A percentile compares a stretch with the other conserved stretches of the same genome.
These are phyloP conservation scores for Plecturocebus donacophilus DNA, from an alignment of 2,113 vertebrate species.

Conservation along the genomic window DNA sequence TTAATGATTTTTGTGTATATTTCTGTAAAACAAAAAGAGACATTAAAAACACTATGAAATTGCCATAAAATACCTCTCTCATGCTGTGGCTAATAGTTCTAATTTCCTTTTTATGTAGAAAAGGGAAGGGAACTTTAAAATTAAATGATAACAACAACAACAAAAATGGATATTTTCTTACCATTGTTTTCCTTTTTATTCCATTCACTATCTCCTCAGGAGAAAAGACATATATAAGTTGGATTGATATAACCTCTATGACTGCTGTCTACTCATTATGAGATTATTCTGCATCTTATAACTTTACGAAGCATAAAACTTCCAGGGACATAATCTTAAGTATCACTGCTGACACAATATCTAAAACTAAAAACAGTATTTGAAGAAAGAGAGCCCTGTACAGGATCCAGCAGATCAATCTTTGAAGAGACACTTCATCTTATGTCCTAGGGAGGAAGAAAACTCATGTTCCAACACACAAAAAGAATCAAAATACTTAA, in stretches of 20 bases:
- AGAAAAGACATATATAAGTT: neutral
- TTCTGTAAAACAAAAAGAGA: neutral
- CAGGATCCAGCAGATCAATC: conserved; percentile 54
- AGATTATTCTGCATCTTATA: conserved; percentile 56
- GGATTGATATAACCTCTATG: neutral
- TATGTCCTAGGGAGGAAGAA: conserved; percentile 72
- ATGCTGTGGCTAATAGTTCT: neutral
- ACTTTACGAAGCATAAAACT: conserved; percentile 66
- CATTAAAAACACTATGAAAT: neutral
- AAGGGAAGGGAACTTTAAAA: neutral
- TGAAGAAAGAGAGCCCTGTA: conserved; percentile 41
- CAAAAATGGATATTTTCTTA: neutral
- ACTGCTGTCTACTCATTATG: neutral
- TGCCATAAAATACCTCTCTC: neutral
- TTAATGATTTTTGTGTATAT: neutral
- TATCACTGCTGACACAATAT: conserved; percentile 67
- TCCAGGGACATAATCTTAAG: conserved; percentile 67
- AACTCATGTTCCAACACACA: conserved; percentile 74
- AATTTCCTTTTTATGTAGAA: neutral
- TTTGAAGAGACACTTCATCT: conserved; percentile 60
- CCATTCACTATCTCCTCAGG: neutral
- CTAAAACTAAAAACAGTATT: neutral
- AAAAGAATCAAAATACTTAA: conserved; percentile 74
- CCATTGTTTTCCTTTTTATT: neutral
- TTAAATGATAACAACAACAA: neutral